Conservation (phyloP, 2,113 vertebrate species). For the Tragelaphus imberbis region DNA sequence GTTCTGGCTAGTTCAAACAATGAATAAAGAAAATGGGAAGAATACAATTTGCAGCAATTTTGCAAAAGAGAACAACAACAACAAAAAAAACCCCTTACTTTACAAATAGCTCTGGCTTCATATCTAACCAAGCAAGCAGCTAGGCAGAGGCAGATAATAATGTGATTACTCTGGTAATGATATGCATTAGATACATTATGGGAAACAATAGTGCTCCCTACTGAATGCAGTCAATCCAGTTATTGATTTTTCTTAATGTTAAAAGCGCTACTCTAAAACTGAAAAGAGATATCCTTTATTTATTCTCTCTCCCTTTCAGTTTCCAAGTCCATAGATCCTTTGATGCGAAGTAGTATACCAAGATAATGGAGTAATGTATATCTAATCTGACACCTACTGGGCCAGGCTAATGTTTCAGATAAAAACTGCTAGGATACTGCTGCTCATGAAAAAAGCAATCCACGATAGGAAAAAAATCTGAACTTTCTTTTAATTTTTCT, state of each 20-base stretch:
- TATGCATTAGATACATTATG: slow-evolving; percentile 91
- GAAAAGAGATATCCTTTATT: slow-evolving; percentile 82
- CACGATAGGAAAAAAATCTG: neutral
- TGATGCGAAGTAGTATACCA: slow-evolving; percentile 78
- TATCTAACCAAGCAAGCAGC: slow-evolving; percentile 76
- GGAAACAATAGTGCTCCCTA: slow-evolving; percentile 86
- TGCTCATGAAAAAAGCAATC: slow-evolving; percentile 54
- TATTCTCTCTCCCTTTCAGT: slow-evolving; percentile 72
- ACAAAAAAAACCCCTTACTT: slow-evolving; percentile 22
- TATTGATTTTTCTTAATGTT: slow-evolving; percentile 93
- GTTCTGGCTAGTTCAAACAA: slow-evolving; percentile 66
- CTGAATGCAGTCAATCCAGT: slow-evolving; percentile 85
- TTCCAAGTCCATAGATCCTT: slow-evolving; percentile 74
- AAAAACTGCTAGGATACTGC: slow-evolving; percentile 75
- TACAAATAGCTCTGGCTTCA: slow-evolving; percentile 76
- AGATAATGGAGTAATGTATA: slow-evolving; percentile 81
- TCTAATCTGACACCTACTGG: slow-evolving; percentile 86
- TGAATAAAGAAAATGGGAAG: slow-evolving; percentile 68
- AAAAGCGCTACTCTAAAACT: slow-evolving; percentile 81
- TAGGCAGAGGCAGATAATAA: slow-evolving; percentile 79
- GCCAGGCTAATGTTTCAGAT: slow-evolving; percentile 81
- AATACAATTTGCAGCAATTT: slow-evolving; percentile 72
- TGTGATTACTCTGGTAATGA: slow-evolving; percentile 88
- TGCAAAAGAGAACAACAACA: slow-evolving; percentile 37
- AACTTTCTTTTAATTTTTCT: slow-evolving; percentile 51